These are phyloP conservation scores for Schizothorax lantsangensis DNA, from an alignment of 2,797 vertebrate genomes.

Conservation along the genomic window DNA sequence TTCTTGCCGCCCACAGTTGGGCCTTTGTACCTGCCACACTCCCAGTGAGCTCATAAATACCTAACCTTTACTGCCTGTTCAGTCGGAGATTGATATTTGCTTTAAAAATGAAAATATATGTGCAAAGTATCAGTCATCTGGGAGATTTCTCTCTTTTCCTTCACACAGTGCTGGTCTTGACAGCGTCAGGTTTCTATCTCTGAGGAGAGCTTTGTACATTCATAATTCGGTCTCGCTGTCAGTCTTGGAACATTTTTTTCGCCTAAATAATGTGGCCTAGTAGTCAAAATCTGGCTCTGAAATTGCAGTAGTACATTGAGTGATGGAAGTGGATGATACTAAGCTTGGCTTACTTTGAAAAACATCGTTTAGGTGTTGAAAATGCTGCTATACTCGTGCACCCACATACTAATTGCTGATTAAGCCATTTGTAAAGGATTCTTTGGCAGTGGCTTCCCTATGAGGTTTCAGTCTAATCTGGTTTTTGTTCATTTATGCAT, in stretches of 20 bases:
- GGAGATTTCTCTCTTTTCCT: slow-evolving; percentile 48
- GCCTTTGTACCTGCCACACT: slow-evolving; percentile 71
- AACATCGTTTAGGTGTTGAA: slow-evolving; percentile 33
- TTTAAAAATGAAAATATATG: slow-evolving; percentile 60
- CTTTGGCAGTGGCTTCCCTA: slow-evolving; percentile 1
- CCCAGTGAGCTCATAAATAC: slow-evolving; percentile 70
- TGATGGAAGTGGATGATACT: slow-evolving; percentile 49
- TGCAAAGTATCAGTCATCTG: slow-evolving; percentile 61
- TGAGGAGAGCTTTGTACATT: slow-evolving; percentile 65
- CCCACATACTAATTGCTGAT: background rate
- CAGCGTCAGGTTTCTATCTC: slow-evolving; percentile 49
- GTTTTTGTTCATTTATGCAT: slow-evolving; percentile 17
- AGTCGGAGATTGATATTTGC: slow-evolving; percentile 66
- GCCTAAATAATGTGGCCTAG: slow-evolving; percentile 31
- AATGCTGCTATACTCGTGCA: slow-evolving; percentile 13
- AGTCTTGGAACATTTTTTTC: slow-evolving; percentile 46
- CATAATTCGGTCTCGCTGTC: slow-evolving; percentile 49
- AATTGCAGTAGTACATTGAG: slow-evolving; percentile 54
- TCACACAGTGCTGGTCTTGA: slow-evolving; percentile 46
- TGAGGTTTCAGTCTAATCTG: background rate
- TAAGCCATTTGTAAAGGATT: background rate
- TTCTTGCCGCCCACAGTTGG: slow-evolving; percentile 70
- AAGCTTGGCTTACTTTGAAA: slow-evolving; percentile 32
- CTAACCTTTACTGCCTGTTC: slow-evolving; percentile 61
- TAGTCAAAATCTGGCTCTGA: slow-evolving; percentile 39